phyloP scores from a whole-genome alignment of 2,888 invertebrate genomes.

The Ectropis crepuscularia region DNA sequence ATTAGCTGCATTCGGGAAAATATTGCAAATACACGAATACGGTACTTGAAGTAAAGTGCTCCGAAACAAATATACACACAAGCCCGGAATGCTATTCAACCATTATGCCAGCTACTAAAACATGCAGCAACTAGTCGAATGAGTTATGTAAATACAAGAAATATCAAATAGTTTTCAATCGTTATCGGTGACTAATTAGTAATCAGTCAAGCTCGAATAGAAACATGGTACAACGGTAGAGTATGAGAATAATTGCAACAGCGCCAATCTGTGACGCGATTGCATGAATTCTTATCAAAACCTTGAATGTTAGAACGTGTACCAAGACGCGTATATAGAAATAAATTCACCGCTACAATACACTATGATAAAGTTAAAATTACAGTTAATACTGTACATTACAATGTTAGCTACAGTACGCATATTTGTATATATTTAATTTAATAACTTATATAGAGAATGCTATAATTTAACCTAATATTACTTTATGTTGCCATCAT shows the following conservation, averaged over 20 bases:
- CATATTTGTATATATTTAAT: no score
- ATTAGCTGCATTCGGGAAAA: no score
- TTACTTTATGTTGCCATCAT: no score
- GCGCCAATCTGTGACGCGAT: not conserved
- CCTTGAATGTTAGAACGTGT: conserved; percentile 14
- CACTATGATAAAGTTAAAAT: not conserved
- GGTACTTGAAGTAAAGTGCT: no score
- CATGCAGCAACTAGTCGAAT: not conserved
- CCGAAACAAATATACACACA: no score
- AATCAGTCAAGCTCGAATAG: conserved; percentile 3
- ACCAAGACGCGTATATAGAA: conserved; percentile 3
- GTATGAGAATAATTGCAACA: not conserved
- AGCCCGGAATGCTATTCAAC: not conserved
- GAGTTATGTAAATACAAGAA: conserved; percentile 5
- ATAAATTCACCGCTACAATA: conserved; percentile 6
- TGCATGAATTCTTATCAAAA: conserved; percentile 15
- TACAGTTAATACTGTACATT: not conserved
- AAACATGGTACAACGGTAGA: not conserved
- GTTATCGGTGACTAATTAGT: conserved; percentile 8
- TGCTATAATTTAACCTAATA: no score
- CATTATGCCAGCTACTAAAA: not conserved
- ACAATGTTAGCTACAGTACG: not conserved
- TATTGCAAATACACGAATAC: no score
- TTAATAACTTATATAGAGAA: no score
- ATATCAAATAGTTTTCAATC: conserved; percentile 6